Evolutionary conservation across 2,888 invertebrate species (phyloP).

Genomic region (Cephus pygmeus): DNA sequence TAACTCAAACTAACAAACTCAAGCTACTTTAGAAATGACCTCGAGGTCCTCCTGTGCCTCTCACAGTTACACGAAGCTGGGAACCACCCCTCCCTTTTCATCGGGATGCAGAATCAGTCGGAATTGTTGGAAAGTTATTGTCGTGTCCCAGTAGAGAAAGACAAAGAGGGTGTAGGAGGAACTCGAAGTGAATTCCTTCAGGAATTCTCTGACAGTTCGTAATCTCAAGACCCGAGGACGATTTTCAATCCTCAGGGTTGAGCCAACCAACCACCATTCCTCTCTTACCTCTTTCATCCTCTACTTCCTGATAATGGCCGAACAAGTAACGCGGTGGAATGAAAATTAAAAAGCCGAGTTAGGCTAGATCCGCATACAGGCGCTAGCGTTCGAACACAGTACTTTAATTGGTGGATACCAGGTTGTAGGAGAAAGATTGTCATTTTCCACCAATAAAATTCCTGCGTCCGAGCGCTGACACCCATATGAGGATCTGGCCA

Average conservation of each 20-base stretch:
- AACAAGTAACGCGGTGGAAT: not conserved
- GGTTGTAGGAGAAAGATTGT: too few relatives aligned
- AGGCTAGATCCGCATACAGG: not conserved
- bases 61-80: not conserved
- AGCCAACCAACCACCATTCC: not conserved
- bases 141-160: not conserved
- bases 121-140: constrained; percentile 26
- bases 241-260: not conserved
- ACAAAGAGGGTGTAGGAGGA: not conserved
- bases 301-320: not conserved
- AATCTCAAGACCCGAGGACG: not conserved
- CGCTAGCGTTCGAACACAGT: too few relatives aligned
- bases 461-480: too few relatives aligned
- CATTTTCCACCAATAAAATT: too few relatives aligned
- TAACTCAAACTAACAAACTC: not conserved
- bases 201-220: not conserved
- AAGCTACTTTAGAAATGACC: not conserved
- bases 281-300: not conserved
- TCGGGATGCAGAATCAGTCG: constrained; percentile 37
- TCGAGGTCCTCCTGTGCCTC: not conserved
- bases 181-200: not conserved
- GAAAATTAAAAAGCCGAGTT: not conserved
- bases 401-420: too few relatives aligned
- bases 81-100: constrained; percentile 20
- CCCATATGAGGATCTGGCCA: too few relatives aligned